Evolutionary conservation across 2,797 vertebrate species (phyloP), one percentile per base, ranked within the genome.

Genomic region (Chelmon rostratus): DNA sequence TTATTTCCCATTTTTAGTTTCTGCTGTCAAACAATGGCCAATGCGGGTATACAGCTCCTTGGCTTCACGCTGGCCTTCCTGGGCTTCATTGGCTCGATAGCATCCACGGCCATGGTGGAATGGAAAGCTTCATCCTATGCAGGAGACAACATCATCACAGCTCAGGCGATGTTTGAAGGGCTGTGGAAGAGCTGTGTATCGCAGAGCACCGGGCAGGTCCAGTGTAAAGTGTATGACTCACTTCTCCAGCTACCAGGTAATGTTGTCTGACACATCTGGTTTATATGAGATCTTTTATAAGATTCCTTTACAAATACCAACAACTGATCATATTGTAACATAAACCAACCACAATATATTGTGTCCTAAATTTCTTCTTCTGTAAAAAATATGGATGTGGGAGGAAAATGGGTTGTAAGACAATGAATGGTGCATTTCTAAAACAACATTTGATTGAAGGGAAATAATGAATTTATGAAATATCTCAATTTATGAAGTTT

Each of bases 151-250:
- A 98, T 99, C 35, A 96, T 99, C 68, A 98, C 97, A 0, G 97
- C 98, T 15, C 97, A 98, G 91, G 96, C 97, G 1, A 87, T 99
- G 89, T 99, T 96, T 42, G 97, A 99, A 81, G 98, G 98, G 18
- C 96, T 99, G 25, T 99, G 98, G 98, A 97, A 96, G 95, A 93
- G 93, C 68, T 99, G 98, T 49, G 94, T 82, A 0, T 92, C 88
- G 16, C 98, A 99, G 94, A 99, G 97, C 89, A 99, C 98, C 0
- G 98, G 98, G 2, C 98, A 99, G 82, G 83, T 98, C 79, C 98
- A 99, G 83, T 99, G 98, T 92, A 99, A 99, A 93, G 93, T 95
- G 42, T 98, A 94, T 12, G 98, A 99, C 86, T 98, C 98, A 16
- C 89, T 99, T 61, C 96, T 99, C 35, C 96, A 98, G 21, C 86